phyloP scores from a whole-genome alignment of 2,888 invertebrate species.

The Leptinotarsa rubiginosa region DNA sequence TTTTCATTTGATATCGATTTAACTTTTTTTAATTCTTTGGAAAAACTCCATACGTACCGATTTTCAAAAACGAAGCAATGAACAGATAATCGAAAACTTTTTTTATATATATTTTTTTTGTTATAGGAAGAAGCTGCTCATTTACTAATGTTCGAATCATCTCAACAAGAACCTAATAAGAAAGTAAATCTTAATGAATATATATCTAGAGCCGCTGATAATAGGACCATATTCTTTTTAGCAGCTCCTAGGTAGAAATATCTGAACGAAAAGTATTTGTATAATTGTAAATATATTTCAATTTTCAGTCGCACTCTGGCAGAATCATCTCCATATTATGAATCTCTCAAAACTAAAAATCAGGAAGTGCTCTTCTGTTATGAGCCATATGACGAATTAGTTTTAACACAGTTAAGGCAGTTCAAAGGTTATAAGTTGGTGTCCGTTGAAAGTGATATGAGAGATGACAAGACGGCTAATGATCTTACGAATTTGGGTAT shows the following conservation, averaged over 20 bases:
- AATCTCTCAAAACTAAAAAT: constrained; percentile 87
- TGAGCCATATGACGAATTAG: constrained; percentile 97
- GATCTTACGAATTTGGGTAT: constrained; percentile 74
- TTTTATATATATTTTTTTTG: constrained; percentile 7
- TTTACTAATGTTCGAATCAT: constrained; percentile 92
- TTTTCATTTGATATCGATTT: no score
- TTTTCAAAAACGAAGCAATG: not conserved
- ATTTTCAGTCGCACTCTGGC: constrained; percentile 86
- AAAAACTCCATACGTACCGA: no score
- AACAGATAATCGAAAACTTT: no score
- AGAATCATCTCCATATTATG: constrained; percentile 94
- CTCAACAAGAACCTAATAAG: constrained; percentile 77
- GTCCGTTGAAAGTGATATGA: constrained; percentile 95
- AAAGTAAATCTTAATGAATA: constrained; percentile 87
- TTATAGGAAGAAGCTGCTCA: constrained; percentile 89
- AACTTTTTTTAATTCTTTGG: no score
- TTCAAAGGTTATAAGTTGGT: constrained; percentile 82
- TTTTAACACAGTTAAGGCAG: constrained; percentile 87
- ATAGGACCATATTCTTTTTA: constrained; percentile 91
- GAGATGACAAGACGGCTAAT: constrained; percentile 74
- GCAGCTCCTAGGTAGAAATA: constrained; percentile 85
- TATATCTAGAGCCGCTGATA: constrained; percentile 75
- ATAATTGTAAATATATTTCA: constrained; percentile 9
- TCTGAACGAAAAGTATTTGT: no score
- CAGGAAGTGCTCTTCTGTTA: constrained; percentile 95